A percentile compares a stretch with the other conserved stretches of the same genome.
These are phyloP conservation scores for Crotophaga sulcirostris DNA, from an alignment of 2,113 vertebrate species.

Conservation along the genomic window DNA sequence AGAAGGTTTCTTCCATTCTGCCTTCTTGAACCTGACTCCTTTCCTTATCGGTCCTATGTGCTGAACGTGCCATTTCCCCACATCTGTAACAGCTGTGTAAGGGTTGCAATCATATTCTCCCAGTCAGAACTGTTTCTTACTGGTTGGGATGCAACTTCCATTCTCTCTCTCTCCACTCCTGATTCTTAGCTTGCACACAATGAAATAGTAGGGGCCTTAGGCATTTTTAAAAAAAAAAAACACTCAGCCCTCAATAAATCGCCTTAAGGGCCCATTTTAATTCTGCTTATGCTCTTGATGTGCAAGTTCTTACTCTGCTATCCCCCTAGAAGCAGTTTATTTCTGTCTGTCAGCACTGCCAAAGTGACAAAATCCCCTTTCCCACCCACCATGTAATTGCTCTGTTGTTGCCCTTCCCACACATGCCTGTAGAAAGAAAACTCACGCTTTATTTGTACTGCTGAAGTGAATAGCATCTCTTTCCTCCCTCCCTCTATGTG, in stretches of 20 bases:
- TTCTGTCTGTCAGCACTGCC: conserved; percentile 64
- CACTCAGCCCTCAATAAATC: neutral
- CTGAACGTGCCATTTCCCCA: neutral
- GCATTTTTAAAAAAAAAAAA: neutral
- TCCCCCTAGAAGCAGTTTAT: conserved; percentile 65
- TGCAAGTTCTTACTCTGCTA: conserved; percentile 56
- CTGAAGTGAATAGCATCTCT: conserved; percentile 52
- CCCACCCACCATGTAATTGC: conserved; percentile 66
- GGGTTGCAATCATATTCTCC: neutral
- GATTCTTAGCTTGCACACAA: neutral
- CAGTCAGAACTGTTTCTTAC: neutral
- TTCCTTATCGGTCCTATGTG: accelerated
- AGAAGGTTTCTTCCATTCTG: neutral
- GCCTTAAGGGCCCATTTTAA: conserved; percentile 52
- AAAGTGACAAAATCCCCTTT: conserved; percentile 69
- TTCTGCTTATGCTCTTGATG: conserved; percentile 60
- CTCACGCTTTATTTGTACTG: conserved; percentile 12
- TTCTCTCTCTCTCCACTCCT: neutral
- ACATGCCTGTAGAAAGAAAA: conserved; percentile 50
- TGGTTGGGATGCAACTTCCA: neutral
- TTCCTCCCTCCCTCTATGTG: conserved; percentile 29
- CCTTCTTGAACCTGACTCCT: neutral
- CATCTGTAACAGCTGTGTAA: neutral
- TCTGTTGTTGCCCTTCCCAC: conserved; percentile 71
- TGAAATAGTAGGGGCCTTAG: conserved; percentile 35